phyloP scores from a whole-genome alignment of 2,113 vertebrate genomes.

The Ascaphus truei region DNA sequence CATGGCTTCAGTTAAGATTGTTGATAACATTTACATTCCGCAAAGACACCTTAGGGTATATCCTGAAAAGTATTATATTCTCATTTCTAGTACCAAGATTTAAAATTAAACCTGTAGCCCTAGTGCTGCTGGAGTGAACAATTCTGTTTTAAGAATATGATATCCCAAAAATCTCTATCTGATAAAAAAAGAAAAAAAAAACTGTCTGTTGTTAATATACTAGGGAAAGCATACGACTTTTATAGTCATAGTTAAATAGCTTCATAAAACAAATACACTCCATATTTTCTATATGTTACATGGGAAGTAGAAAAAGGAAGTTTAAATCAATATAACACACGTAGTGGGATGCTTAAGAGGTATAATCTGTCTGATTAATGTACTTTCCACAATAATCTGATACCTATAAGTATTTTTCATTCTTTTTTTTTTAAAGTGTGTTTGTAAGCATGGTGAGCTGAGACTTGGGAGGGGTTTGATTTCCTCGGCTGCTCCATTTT shows the following conservation, averaged over 20 bases:
- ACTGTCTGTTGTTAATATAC: slow-evolving; percentile 18
- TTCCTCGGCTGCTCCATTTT: no score
- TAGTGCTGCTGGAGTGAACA: background rate
- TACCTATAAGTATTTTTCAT: no score
- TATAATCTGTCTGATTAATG: no score
- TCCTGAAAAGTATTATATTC: slow-evolving; percentile 21
- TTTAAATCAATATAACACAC: slow-evolving; percentile 27
- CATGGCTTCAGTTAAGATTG: slow-evolving; percentile 33
- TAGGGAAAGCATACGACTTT: slow-evolving; percentile 12
- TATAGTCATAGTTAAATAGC: slow-evolving; percentile 16
- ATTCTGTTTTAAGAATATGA: background rate
- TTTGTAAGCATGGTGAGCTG: no score
- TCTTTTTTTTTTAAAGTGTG: no score
- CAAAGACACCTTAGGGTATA: slow-evolving; percentile 30
- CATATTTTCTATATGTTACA: slow-evolving; percentile 21
- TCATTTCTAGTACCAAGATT: slow-evolving; percentile 5
- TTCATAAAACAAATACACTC: slow-evolving; percentile 24
- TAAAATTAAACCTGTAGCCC: slow-evolving; percentile 30
- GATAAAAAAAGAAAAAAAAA: background rate
- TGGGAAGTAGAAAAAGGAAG: slow-evolving; percentile 3
- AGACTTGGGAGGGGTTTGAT: no score
- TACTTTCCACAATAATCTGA: no score
- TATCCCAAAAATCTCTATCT: slow-evolving; percentile 10
- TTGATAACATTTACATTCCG: slow-evolving; percentile 32
- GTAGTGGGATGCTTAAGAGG: no score